Percentiles rank a stretch among this genome's conserved stretches.
Evolutionary conservation across 2,113 vertebrate genomes (phyloP).

Genomic region (Columbina picui): DNA sequence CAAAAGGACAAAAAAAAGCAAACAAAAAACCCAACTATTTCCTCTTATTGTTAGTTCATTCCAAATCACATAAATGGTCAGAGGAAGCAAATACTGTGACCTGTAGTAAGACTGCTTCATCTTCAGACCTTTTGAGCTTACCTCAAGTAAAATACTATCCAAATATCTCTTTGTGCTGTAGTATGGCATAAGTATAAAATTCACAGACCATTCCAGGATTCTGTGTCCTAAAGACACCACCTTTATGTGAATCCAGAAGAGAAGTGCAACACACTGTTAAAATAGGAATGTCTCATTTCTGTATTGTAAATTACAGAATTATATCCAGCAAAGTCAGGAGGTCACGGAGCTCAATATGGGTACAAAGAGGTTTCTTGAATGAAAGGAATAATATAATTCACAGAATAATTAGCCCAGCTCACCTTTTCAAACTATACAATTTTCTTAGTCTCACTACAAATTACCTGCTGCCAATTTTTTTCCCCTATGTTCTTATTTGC

Average conservation of each 20-base stretch:
- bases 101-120: not conserved
- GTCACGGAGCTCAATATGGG: not conserved
- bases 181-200: not conserved
- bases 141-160: not conserved
- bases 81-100: not conserved
- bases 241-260: not conserved
- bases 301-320: not conserved
- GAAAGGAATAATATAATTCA: not conserved
- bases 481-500: not conserved
- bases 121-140: not conserved
- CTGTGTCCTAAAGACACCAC: not conserved
- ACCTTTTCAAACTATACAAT: not conserved
- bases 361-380: not conserved
- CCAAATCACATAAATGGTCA: not conserved
- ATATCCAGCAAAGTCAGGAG: not conserved
- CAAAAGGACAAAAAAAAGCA: not conserved
- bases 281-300: not conserved
- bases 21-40: rapidly evolving
- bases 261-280: not conserved
- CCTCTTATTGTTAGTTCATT: not conserved
- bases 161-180: not conserved
- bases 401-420: not conserved
- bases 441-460: not conserved
- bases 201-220: not conserved
- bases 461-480: not conserved